phyloP scores from a whole-genome alignment of 1,140 invertebrate species.

The Babylonia areolata region DNA sequence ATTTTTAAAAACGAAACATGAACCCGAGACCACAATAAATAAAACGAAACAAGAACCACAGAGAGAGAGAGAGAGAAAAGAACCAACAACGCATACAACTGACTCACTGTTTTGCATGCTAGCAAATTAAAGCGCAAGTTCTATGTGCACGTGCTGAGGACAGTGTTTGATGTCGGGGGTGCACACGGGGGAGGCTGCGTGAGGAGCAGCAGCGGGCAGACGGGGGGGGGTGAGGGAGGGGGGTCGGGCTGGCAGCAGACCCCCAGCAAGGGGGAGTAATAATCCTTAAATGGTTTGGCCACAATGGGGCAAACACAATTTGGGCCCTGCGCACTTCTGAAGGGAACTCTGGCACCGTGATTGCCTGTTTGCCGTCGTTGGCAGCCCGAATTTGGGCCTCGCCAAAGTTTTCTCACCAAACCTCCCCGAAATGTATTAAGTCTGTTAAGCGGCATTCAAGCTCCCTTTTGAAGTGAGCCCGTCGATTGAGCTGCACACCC shows the following conservation, averaged over 20 bases:
- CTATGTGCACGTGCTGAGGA: too few relatives aligned
- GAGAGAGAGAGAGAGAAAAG: too few relatives aligned
- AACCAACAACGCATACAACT: too few relatives aligned
- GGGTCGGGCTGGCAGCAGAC: neutral
- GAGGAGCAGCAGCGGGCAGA: neutral
- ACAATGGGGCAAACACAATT: slow-evolving; percentile 40
- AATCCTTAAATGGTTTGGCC: slow-evolving; percentile 38
- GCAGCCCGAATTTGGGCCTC: neutral
- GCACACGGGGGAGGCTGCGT: too few relatives aligned
- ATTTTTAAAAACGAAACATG: too few relatives aligned
- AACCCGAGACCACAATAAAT: too few relatives aligned
- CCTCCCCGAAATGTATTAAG: slow-evolving; percentile 36
- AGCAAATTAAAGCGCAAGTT: too few relatives aligned
- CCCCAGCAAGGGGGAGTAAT: slow-evolving; percentile 23
- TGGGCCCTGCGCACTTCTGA: neutral
- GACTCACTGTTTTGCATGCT: too few relatives aligned
- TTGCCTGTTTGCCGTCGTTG: slow-evolving; percentile 7
- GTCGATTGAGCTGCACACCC: neutral
- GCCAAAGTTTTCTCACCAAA: slow-evolving; percentile 41
- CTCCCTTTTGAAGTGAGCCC: slow-evolving; percentile 35
- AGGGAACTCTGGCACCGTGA: neutral
- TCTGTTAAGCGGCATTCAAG: slow-evolving; percentile 37
- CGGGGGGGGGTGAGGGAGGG: neutral
- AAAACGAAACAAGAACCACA: too few relatives aligned
- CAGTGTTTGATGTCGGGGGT: too few relatives aligned